Percentiles rank a stretch among this genome's conserved stretches.
Conservation (phyloP, 2,113 vertebrate species). For the Pelodiscus sinensis region DNA sequence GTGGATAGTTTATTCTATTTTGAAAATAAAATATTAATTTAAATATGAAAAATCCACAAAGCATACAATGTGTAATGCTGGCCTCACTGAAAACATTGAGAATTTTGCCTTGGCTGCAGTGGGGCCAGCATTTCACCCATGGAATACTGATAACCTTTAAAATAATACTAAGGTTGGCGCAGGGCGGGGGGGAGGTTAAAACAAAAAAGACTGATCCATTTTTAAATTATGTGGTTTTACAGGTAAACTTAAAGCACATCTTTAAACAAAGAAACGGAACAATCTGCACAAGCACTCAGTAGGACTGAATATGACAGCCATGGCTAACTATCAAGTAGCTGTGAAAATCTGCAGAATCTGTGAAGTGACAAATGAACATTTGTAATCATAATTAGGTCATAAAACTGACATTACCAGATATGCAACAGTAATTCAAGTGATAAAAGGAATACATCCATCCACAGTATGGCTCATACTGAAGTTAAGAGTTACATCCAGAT, state of each 20-base stretch:
- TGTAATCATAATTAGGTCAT: slow-evolving; percentile 65
- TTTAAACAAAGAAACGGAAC: slow-evolving; percentile 49
- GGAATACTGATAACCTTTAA: neutral
- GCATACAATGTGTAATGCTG: neutral
- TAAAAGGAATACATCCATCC: slow-evolving; percentile 65
- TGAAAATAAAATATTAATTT: neutral
- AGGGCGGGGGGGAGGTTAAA: too few species aligned
- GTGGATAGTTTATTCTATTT: neutral
- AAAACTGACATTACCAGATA: slow-evolving; percentile 66
- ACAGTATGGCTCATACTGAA: neutral
- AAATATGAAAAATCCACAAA: slow-evolving; percentile 9
- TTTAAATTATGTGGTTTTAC: slow-evolving; percentile 44
- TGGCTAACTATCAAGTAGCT: slow-evolving; percentile 24
- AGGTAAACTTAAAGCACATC: slow-evolving; percentile 34
- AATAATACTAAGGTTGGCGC: neutral
- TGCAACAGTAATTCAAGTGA: slow-evolving; percentile 67
- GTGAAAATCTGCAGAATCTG: slow-evolving; percentile 12
- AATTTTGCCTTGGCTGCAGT: slow-evolving; percentile 19
- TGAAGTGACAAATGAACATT: slow-evolving; percentile 57
- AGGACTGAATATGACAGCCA: neutral
- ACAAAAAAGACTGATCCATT: neutral
- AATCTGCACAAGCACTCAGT: slow-evolving; percentile 13
- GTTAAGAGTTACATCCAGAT: slow-evolving; percentile 51
- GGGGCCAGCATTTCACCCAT: slow-evolving; percentile 17
- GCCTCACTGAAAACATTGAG: neutral